Base-by-base conservation (phyloP, 2,888 invertebrate genomes). In the Orchesella flavescens region DNA sequence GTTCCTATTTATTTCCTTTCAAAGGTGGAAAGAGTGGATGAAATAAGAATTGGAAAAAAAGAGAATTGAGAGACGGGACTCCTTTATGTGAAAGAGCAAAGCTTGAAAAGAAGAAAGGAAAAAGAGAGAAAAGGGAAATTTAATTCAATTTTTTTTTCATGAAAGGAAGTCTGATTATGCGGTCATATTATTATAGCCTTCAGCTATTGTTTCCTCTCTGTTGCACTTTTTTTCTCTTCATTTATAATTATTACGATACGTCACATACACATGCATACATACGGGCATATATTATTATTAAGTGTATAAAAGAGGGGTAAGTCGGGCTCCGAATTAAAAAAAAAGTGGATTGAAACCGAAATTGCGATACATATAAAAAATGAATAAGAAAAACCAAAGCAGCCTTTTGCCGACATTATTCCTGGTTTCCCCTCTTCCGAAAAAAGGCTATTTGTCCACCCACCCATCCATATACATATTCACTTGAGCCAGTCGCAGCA, bases 191-290 rank as follows among this genome's bases (percentile, higher is more conserved):
- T 83, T 83, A 72, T 73, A 66, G 59, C 83, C 73, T 49, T 13
- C 46, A 73, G 83, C 77, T 59, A 83, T 78, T 83, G 73, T 83
- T 83, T 83, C 83, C 83, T 77, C 83, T 77, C 83, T 78, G 73
- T 43, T 83, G 83, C 83, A 83, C 83, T 34, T 65, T 83, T 44
- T 74, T 83, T 78, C 76, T 46, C 73, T 73, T 76, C 65, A 71
- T 75, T 82, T 76, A 65, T 71, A 71, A 76, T 76, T 66, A 76
- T 75, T 76, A 63, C 21, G 5, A 44, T 21, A 55, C 53, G n/a
- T 19, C n/a, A n/a, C 3, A 34, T 49, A 49, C 49, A 12, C 53
- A 65, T 66, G 43, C 34, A 17, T 46, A 9, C 13, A 13, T 74
- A 24, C 43, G 49, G 15, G 12, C n/a, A 49, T 49, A 10, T 49